These are phyloP conservation scores for Aplocera efformata DNA, from an alignment of 2,888 invertebrate genomes.

Conservation along the genomic window DNA sequence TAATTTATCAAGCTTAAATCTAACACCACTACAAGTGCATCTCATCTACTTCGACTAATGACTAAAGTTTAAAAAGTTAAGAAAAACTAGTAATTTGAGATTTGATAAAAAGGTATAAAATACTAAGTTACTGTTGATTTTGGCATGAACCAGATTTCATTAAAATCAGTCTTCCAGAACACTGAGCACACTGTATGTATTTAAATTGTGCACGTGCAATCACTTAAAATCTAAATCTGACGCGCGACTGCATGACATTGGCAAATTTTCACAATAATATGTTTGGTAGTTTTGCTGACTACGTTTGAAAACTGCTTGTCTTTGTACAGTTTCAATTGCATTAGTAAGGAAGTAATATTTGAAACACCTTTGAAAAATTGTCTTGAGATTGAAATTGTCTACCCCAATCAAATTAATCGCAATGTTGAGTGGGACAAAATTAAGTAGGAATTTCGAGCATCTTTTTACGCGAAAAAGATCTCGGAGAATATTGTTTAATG, in stretches of 20 bases:
- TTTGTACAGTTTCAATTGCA: too few relatives aligned
- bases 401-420: too few relatives aligned
- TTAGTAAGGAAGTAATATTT: too few relatives aligned
- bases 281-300: too few relatives aligned
- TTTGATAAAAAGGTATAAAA: constrained; percentile 28
- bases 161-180: constrained; percentile 71
- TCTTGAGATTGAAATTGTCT: too few relatives aligned
- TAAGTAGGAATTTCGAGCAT: constrained; percentile 25
- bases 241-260: too few relatives aligned
- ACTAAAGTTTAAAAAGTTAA: constrained; percentile 34
- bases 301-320: too few relatives aligned
- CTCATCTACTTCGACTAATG: constrained; percentile 45
- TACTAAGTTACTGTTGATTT: constrained; percentile 36
- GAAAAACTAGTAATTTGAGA: constrained; percentile 4
- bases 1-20: constrained; percentile 6
- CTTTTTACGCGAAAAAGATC: constrained; percentile 21
- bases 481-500: constrained; percentile 30
- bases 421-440: not conserved
- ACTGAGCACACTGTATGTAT: constrained; percentile 59
- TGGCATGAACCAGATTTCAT: constrained; percentile 38
- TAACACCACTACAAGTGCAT: constrained; percentile 40
- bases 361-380: too few relatives aligned
- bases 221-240: too few relatives aligned
- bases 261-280: too few relatives aligned
- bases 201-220: constrained; percentile 41